Evolutionary conservation across 2,113 vertebrate genomes (phyloP).

Genomic region (Isichthys henryi): DNA sequence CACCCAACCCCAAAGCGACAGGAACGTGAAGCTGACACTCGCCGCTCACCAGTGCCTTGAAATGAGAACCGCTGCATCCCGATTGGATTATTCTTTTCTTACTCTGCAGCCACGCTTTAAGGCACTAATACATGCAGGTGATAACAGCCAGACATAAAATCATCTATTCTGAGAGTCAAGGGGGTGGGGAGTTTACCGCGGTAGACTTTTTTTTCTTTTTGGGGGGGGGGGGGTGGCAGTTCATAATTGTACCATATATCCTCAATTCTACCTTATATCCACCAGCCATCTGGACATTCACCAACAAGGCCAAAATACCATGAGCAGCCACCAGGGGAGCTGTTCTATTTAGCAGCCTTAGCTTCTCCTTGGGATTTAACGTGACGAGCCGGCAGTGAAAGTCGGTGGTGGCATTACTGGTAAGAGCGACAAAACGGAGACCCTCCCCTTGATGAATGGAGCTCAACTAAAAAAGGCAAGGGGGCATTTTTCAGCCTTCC

Average conservation of each 20-base stretch:
- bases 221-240: no score
- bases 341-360: background rate
- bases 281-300: background rate
- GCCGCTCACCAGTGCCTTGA: constrained; percentile 18
- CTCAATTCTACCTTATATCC: background rate
- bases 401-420: background rate
- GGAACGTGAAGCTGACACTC: constrained; percentile 19
- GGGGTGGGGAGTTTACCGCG: background rate
- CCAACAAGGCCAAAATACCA: background rate
- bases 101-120: constrained; percentile 24
- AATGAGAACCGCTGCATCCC: constrained; percentile 34
- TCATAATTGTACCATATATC: background rate
- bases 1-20: background rate
- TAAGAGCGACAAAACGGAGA: background rate
- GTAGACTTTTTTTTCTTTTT: background rate
- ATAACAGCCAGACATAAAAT: constrained; percentile 22
- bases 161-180: constrained; percentile 6
- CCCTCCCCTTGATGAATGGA: background rate
- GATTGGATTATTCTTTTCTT: constrained; percentile 37
- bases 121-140: constrained; percentile 27
- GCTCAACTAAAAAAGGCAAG: background rate
- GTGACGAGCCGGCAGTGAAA: background rate
- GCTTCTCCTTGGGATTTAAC: background rate
- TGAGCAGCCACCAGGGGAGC: background rate
- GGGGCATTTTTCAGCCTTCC: background rate